Conservation (phyloP, 1,140 invertebrate species). For the Drosophila littoralis region DNA sequence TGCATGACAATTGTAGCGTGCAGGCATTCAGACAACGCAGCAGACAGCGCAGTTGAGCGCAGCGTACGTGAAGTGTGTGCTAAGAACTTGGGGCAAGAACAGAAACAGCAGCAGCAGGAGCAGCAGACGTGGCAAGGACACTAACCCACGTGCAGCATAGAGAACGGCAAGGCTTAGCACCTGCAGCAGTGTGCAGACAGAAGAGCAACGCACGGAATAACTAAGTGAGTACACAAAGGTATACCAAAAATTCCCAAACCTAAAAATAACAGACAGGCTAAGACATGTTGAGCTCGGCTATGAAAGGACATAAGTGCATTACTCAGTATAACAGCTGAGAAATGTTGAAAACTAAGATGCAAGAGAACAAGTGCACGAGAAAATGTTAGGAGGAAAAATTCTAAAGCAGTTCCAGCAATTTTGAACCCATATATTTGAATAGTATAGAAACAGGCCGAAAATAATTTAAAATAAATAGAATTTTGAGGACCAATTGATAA, state of each 20-base stretch:
- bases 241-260: constrained; percentile 24
- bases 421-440: background rate
- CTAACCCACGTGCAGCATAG: constrained; percentile 38
- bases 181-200: constrained; percentile 55
- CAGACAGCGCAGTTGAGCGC: constrained; percentile 69
- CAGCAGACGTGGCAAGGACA: constrained; percentile 41
- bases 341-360: constrained; percentile 7
- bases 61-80: constrained; percentile 76
- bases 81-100: constrained; percentile 52
- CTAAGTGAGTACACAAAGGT: constrained; percentile 60
- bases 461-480: background rate
- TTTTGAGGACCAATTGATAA: too few relatives aligned
- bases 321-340: constrained; percentile 16
- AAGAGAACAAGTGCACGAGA: constrained; percentile 1
- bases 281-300: constrained; percentile 28
- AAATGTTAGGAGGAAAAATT: background rate
- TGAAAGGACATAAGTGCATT: constrained; percentile 42
- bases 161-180: constrained; percentile 59
- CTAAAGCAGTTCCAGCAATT: background rate
- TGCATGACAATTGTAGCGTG: constrained; percentile 82
- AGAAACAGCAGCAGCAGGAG: constrained; percentile 26
- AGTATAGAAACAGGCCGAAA: background rate
- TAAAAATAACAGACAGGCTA: constrained; percentile 35
- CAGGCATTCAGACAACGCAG: constrained; percentile 78
- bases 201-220: constrained; percentile 68